Evolutionary conservation across 2,797 vertebrate genomes (phyloP).

Genomic region (Girardinus metallicus): DNA sequence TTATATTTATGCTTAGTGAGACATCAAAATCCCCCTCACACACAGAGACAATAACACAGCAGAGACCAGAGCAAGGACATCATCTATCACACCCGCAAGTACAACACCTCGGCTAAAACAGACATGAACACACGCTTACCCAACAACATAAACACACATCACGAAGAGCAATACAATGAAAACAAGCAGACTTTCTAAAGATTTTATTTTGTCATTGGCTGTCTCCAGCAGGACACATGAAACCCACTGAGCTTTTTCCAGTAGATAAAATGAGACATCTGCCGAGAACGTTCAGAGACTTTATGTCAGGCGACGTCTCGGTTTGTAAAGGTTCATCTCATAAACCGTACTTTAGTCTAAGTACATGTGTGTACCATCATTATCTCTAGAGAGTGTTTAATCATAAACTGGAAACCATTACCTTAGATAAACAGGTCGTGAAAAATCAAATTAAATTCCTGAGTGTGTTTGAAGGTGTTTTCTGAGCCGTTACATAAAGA

Average conservation of each 20-base stretch:
- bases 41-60: slow-evolving; percentile 36
- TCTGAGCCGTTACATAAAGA: slow-evolving; percentile 48
- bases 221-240: not conserved
- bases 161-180: slow-evolving; percentile 35
- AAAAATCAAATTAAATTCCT: slow-evolving; percentile 47
- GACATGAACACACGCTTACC: slow-evolving; percentile 28
- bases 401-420: slow-evolving; percentile 5
- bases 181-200: slow-evolving; percentile 7
- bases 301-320: not conserved
- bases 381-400: slow-evolving; percentile 24
- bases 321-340: slow-evolving; percentile 6
- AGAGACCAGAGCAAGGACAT: slow-evolving; percentile 60
- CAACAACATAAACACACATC: slow-evolving; percentile 2
- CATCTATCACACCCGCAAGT: slow-evolving; percentile 57
- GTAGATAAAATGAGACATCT: slow-evolving; percentile 3
- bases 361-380: not conserved
- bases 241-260: not conserved
- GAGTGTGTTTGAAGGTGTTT: slow-evolving; percentile 46
- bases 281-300: not conserved
- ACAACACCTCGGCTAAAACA: slow-evolving; percentile 33
- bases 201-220: slow-evolving; percentile 15
- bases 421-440: slow-evolving; percentile 45
- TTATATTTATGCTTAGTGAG: slow-evolving; percentile 42
- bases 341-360: slow-evolving; percentile 12
- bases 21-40: slow-evolving; percentile 30